A percentile compares a stretch with the other conserved stretches of the same genome.
Evolutionary conservation across 2,113 vertebrate genomes (phyloP).

Genomic region (Cnemophilus loriae): DNA sequence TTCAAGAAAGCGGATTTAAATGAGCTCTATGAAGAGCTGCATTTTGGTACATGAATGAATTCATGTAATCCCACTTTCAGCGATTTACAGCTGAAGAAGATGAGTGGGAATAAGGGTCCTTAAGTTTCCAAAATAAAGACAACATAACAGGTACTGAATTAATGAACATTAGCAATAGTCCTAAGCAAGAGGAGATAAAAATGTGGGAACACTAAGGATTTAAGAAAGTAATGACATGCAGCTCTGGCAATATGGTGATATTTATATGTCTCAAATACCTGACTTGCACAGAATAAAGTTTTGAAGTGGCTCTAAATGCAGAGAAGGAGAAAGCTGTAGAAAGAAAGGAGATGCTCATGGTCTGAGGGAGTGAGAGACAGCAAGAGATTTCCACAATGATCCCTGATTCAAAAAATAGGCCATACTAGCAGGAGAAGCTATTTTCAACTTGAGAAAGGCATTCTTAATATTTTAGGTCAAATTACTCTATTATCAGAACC

Average conservation of each 20-base stretch:
- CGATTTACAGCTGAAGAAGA: neutral
- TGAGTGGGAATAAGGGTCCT: neutral
- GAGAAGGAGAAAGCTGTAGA: neutral
- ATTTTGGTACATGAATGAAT: neutral
- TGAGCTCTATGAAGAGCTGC: neutral
- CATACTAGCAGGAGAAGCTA: neutral
- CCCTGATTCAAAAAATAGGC: neutral
- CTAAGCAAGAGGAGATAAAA: neutral
- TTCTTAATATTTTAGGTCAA: neutral
- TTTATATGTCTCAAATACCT: neutral
- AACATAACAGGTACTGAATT: neutral
- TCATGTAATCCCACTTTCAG: neutral
- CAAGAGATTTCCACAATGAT: neutral
- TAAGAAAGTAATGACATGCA: neutral
- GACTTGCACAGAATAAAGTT: neutral
- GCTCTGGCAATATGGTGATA: neutral
- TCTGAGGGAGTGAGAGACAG: neutral
- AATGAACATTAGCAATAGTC: neutral
- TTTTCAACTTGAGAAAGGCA: neutral
- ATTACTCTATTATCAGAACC: neutral
- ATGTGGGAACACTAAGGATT: neutral
- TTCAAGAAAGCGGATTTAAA: neutral
- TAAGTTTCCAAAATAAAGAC: neutral
- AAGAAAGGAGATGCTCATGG: neutral
- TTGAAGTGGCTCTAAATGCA: neutral